These are phyloP conservation scores for Mirounga angustirostris DNA, from an alignment of 2,113 vertebrate species.

Conservation along the genomic window DNA sequence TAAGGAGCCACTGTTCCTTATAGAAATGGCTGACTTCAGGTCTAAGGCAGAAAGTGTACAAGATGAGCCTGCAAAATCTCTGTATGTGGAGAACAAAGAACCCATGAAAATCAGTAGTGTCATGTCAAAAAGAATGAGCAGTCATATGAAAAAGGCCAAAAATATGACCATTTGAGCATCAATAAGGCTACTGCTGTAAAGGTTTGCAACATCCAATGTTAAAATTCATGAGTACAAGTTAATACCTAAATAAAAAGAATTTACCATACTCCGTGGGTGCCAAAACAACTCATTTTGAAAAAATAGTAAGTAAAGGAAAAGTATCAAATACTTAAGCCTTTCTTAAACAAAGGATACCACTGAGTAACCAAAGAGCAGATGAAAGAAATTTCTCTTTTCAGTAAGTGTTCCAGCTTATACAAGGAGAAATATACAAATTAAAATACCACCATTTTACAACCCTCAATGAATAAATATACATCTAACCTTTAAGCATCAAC, in stretches of 20 bases:
- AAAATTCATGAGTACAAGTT: neutral
- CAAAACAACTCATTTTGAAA: neutral
- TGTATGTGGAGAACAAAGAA: neutral
- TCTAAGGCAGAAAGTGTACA: neutral
- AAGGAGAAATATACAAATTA: neutral
- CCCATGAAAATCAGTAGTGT: constrained; percentile 2
- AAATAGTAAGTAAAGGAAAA: neutral
- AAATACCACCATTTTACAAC: neutral
- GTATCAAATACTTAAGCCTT: neutral
- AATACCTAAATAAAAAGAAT: neutral
- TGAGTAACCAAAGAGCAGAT: neutral
- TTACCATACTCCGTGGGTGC: neutral
- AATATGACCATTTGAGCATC: neutral
- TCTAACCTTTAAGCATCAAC: neutral
- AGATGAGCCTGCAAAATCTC: neutral
- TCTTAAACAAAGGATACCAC: constrained; percentile 10
- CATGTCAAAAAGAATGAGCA: neutral
- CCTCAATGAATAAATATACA: neutral
- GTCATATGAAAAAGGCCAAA: neutral
- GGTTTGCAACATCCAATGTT: neutral
- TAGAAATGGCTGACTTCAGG: neutral
- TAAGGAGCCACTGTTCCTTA: neutral
- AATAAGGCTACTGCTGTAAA: neutral
- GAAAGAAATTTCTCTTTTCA: neutral
- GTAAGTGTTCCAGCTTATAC: neutral